Conservation (phyloP, 2,888 invertebrate genomes). For the Globia sparganii region DNA sequence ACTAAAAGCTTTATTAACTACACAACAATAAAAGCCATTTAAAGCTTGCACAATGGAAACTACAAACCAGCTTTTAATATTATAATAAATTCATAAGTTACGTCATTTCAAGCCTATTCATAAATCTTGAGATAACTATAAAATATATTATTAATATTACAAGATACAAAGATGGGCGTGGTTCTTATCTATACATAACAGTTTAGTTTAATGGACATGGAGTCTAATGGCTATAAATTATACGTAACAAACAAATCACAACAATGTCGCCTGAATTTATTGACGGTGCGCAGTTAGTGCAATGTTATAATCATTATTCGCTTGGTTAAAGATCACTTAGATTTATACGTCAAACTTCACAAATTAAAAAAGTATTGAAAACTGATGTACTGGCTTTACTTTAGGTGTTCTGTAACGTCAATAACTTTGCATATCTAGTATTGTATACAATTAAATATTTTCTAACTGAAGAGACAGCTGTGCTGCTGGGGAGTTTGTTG, state of each 20-base stretch:
- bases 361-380: not conserved
- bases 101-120: conserved; percentile 19
- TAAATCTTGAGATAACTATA: conserved; percentile 36
- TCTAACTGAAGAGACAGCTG: no score
- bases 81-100: conserved; percentile 21
- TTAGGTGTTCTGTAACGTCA: no score
- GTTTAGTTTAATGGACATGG: conserved; percentile 34
- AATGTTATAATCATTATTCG: conserved; percentile 27
- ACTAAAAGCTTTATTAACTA: conserved; percentile 1
- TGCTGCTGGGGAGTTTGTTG: no score
- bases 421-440: no score
- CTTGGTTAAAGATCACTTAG: conserved; percentile 10
- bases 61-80: not conserved
- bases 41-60: conserved; percentile 12
- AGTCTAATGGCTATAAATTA: conserved; percentile 40
- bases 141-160: conserved; percentile 22
- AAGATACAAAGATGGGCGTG: conserved; percentile 52
- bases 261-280: conserved; percentile 60
- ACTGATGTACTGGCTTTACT: no score
- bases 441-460: no score
- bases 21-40: not conserved
- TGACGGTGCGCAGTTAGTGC: conserved; percentile 30
- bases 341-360: conserved; percentile 2
- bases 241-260: conserved; percentile 59
- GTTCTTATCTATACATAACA: conserved; percentile 40